These are phyloP conservation scores for Tinea pellionella DNA, from an alignment of 2,888 invertebrate genomes.

Conservation along the genomic window DNA sequence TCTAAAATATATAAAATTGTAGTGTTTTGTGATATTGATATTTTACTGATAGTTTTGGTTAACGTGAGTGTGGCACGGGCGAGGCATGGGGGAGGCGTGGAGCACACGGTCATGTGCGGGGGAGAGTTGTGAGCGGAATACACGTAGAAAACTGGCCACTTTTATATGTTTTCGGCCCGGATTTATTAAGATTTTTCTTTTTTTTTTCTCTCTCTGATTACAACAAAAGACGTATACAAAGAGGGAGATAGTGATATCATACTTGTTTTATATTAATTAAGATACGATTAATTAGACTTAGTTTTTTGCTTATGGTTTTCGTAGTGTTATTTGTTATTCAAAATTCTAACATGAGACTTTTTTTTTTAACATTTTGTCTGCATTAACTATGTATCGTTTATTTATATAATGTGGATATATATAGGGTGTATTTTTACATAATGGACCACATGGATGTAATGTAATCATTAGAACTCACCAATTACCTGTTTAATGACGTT, in stretches of 20 bases:
- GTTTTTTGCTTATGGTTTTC: constrained; percentile 53
- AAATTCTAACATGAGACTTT: constrained; percentile 55
- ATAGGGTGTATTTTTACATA: constrained; percentile 17
- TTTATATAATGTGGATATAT: background rate
- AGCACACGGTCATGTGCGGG: background rate
- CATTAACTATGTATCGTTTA: background rate
- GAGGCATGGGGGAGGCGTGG: too few relatives aligned
- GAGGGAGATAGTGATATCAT: constrained; percentile 48
- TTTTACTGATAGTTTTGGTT: background rate
- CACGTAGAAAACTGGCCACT: constrained; percentile 38
- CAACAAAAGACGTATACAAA: constrained; percentile 25
- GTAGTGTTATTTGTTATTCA: constrained; percentile 58
- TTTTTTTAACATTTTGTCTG: constrained; percentile 21
- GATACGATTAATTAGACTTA: constrained; percentile 37
- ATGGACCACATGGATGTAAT: constrained; percentile 32
- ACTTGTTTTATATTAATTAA: constrained; percentile 56
- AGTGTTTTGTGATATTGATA: background rate
- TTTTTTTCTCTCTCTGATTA: constrained; percentile 29
- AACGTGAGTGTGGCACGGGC: too few relatives aligned
- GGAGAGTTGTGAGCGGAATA: background rate
- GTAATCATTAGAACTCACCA: background rate
- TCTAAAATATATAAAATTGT: background rate
- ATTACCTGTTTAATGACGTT: background rate
- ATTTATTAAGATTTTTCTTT: constrained; percentile 48
- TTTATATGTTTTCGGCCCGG: constrained; percentile 68